phyloP scores from a whole-genome alignment of 2,113 vertebrate genomes.

The Carlito syrichta region DNA sequence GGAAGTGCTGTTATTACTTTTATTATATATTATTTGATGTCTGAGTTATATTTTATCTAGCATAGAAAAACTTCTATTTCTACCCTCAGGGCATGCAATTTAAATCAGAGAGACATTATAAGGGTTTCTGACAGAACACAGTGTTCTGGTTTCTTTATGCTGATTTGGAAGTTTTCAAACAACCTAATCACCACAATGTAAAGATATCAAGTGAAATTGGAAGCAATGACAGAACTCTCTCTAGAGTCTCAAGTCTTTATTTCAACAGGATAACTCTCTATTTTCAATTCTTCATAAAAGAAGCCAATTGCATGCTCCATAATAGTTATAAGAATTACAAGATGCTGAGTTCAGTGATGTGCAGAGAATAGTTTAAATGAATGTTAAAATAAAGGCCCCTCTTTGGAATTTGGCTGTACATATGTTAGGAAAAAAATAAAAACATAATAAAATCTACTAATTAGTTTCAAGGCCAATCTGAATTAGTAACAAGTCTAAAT shows the following conservation, averaged over 20 bases:
- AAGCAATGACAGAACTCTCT: constrained; percentile 22
- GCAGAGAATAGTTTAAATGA: constrained; percentile 48
- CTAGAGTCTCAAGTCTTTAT: constrained; percentile 31
- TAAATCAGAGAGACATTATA: background rate
- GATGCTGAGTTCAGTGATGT: constrained; percentile 39
- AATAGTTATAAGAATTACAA: constrained; percentile 39
- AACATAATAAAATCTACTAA: constrained; percentile 43
- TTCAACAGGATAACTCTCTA: constrained; percentile 34
- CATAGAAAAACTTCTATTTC: constrained; percentile 14
- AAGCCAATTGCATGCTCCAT: constrained; percentile 17
- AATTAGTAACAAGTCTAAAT: constrained; percentile 36
- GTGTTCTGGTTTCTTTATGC: constrained; percentile 27
- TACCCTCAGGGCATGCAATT: constrained; percentile 40
- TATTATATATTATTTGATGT: constrained; percentile 44
- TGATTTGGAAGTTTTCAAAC: constrained; percentile 65
- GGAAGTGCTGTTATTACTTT: constrained; percentile 2
- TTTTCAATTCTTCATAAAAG: constrained; percentile 53
- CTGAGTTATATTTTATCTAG: constrained; percentile 26
- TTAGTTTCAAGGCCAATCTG: constrained; percentile 33
- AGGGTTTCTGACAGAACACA: constrained; percentile 42
- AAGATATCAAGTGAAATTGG: constrained; percentile 31
- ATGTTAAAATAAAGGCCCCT: background rate
- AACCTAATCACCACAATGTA: constrained; percentile 44
- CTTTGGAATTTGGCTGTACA: constrained; percentile 24
- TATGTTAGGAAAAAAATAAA: constrained; percentile 7